Evolutionary conservation across 2,888 invertebrate species (phyloP).

Genomic region (Clepsis dumicolana): DNA sequence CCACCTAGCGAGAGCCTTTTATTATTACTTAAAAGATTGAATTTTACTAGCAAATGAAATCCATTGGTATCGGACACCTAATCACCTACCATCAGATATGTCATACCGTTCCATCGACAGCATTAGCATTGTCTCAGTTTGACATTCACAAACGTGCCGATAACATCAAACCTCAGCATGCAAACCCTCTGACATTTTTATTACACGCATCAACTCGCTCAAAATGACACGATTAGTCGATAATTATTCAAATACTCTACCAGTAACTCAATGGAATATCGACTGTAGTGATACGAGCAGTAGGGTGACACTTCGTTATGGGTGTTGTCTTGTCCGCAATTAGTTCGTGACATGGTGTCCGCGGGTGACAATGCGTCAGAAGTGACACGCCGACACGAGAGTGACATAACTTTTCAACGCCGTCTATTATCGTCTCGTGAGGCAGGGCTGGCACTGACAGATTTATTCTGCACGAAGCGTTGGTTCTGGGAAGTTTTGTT

Average conservation of each 20-base stretch:
- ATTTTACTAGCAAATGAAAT: too few relatives aligned
- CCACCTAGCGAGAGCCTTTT: too few relatives aligned
- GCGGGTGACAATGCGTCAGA: slow-evolving; percentile 63
- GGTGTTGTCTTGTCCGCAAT: slow-evolving; percentile 45
- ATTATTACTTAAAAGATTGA: too few relatives aligned
- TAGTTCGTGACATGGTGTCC: slow-evolving; percentile 61
- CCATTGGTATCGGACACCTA: too few relatives aligned
- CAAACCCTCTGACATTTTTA: slow-evolving; percentile 41
- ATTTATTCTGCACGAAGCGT: slow-evolving; percentile 37
- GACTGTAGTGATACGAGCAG: background rate
- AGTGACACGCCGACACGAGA: slow-evolving; percentile 51
- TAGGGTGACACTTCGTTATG: background rate
- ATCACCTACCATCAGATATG: background rate
- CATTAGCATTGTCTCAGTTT: slow-evolving; percentile 2
- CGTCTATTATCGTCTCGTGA: slow-evolving; percentile 63
- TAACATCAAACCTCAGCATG: slow-evolving; percentile 22
- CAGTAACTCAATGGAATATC: background rate
- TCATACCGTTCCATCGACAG: slow-evolving; percentile 9
- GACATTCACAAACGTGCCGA: slow-evolving; percentile 15
- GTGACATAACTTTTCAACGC: slow-evolving; percentile 73
- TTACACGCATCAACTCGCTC: slow-evolving; percentile 29
- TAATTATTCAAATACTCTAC: slow-evolving; percentile 21
- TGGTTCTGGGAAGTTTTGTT: slow-evolving; percentile 2
- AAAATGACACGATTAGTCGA: slow-evolving; percentile 37
- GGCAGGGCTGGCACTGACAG: slow-evolving; percentile 46